Evolutionary conservation across 2,888 invertebrate species (phyloP), one percentile per base, ranked within the genome.

Genomic region (Morpho deidamia): DNA sequence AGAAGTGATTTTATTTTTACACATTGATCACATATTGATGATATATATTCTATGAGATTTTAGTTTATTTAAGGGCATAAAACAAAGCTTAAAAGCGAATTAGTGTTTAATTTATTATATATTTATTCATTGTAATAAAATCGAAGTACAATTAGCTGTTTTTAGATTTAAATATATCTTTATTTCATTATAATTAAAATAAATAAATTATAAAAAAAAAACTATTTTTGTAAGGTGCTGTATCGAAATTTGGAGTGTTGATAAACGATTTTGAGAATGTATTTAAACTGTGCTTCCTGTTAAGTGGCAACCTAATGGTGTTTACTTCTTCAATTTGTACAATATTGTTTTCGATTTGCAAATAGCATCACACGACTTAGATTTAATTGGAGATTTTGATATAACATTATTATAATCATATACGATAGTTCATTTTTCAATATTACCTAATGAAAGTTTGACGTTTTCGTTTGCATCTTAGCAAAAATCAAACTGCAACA

Each of bases 131-230:
- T 54, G 51, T 59, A 63, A 65, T 65, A 60, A 67, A 72, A 66
- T 72, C 69, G 75, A 72, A 83, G 83, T 83, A 83, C 83, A 83
- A 83, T 71, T 79, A 79, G 73, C 63, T 71, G 44, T 67, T 69
- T 71, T 68, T 70, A 72, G 71, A 69, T 67, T 64, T 63, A 63
- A 62, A 70, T 72, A 72, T 74, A 74, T 75, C 53, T 52, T 54
- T 61, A n/a, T n/a, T 58, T 44, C 32, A 33, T 40, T 40, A 8
- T 51, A 56, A 37, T 41, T 51, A 56, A 53, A 49, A 58, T 55
- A 53, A 49, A 58, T 55, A 56, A 57, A 61, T 55, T 56, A 42
- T 35, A 49, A 42, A 14, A 35, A 14, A 38, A 34, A n/a, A 14
- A 35, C 52, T 65, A 67, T 62, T 65, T 67, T 66, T 64, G 53